Conservation (phyloP, 1,140 invertebrate genomes). For the Brachionus manjavacas region DNA sequence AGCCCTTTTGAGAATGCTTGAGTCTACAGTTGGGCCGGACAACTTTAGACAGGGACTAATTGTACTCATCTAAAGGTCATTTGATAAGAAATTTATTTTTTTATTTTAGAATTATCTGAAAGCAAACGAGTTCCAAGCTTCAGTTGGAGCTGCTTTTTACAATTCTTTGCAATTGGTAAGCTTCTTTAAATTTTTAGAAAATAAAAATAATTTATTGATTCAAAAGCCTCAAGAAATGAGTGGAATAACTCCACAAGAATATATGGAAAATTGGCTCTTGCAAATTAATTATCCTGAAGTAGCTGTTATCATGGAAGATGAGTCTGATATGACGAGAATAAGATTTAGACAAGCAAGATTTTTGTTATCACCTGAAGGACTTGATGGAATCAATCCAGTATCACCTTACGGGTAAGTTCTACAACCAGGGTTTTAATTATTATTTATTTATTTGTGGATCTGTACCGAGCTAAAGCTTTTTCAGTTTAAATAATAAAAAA, state of each 20-base stretch:
- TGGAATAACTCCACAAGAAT: background rate
- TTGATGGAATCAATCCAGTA: background rate
- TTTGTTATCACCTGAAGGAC: constrained; percentile 4
- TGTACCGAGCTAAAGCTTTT: no score
- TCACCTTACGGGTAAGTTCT: background rate
- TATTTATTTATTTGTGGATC: background rate
- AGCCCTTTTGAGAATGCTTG: constrained; percentile 27
- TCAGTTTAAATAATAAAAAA: no score
- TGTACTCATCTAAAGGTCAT: constrained; percentile 61
- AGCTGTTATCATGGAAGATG: background rate
- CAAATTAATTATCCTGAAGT: constrained; percentile 40
- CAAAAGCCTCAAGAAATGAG: constrained; percentile 16
- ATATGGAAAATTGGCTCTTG: constrained; percentile 42
- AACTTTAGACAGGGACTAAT: constrained; percentile 34
- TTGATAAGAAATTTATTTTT: background rate
- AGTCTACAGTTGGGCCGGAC: constrained; percentile 8
- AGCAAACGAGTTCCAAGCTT: background rate
- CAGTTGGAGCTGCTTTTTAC: background rate
- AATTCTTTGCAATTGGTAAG: constrained; percentile 22
- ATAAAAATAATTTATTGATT: background rate
- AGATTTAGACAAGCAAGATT: constrained; percentile 24
- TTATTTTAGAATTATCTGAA: constrained; percentile 18
- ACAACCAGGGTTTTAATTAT: background rate
- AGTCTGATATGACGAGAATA: background rate
- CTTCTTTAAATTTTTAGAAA: background rate